Base-by-base conservation (phyloP, 2,113 vertebrate species). In the Melanotaenia duboulayi region DNA sequence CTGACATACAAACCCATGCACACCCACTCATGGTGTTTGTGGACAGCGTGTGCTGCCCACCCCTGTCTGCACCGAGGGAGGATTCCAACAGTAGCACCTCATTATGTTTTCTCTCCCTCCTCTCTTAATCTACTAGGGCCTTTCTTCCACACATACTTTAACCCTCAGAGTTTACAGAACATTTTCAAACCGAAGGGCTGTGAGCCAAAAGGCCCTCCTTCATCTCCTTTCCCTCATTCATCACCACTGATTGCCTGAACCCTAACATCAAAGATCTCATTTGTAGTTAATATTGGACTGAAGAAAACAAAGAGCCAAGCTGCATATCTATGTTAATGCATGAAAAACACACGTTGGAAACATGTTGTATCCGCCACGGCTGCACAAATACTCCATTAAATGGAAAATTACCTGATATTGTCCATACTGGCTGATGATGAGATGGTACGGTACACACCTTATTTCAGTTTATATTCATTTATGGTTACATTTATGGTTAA, bases 21-120 rank as follows among this genome's bases (percentile, higher is more conserved):
- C 7, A 58, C 42, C 32, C 19, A 50, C 39, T 20, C 57, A 39
- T 12, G 46, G 7, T 74, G 65, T 83, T 74, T 87, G 72, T 67
- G 59, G 66, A 11, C 52, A 66, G 79, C 80, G 79, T 89, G 87
- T 78, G 81, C 54, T 65, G n/a, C 17, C 70, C 44, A 11, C 56
- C 75, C 4, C 32, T 37, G 39, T 7, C 70, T 68, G 52, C 11
- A 19, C 22, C 48, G 39, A 48, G 35, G 32, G 9, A 35, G 44
- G 54, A 37, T 10, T 68, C 60, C 4, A 6, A 37, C 51, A 62
- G 49, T 11, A 24, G 51, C 65, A 54, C 51, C 79, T 59, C 49
- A 76, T 67, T 85, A 59, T 76, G 56, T 60, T 37, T 44, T 4
- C 64, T 57, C 55, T 48, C 65, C 59, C 57, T 52, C 42, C 37